phyloP scores from a whole-genome alignment of 2,797 vertebrate genomes.

The Mionectes olivaceus region DNA sequence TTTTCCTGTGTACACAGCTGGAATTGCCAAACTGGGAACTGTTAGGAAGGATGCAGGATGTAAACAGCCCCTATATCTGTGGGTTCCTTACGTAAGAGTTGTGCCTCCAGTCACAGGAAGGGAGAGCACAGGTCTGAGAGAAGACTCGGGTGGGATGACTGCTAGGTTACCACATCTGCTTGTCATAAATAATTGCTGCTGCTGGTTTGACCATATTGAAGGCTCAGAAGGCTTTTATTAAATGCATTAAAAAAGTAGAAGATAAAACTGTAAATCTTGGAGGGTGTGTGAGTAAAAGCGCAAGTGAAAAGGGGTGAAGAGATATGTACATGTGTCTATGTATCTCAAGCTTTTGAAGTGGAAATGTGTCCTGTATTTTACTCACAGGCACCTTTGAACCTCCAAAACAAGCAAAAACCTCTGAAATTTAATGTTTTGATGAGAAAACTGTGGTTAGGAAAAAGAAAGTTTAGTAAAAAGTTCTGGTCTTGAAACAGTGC shows the following conservation, averaged over 20 bases:
- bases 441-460: neutral
- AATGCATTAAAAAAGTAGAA: neutral
- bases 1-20: neutral
- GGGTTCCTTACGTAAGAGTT: neutral
- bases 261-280: neutral
- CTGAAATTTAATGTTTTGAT: neutral
- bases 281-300: neutral
- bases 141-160: rapidly evolving
- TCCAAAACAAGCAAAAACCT: neutral
- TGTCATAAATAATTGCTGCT: neutral
- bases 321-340: rapidly evolving
- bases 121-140: neutral
- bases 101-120: neutral
- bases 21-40: neutral
- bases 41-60: neutral
- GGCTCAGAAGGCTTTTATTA: neutral
- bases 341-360: neutral
- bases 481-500: neutral
- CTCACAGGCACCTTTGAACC: neutral
- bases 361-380: neutral
- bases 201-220: rapidly evolving
- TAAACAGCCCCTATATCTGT: rapidly evolving
- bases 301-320: neutral
- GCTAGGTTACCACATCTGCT: neutral
- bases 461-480: neutral